Evolutionary conservation across 2,888 invertebrate genomes (phyloP), one percentile per base, ranked within the genome.

Genomic region (Nephrotoma appendiculata): DNA sequence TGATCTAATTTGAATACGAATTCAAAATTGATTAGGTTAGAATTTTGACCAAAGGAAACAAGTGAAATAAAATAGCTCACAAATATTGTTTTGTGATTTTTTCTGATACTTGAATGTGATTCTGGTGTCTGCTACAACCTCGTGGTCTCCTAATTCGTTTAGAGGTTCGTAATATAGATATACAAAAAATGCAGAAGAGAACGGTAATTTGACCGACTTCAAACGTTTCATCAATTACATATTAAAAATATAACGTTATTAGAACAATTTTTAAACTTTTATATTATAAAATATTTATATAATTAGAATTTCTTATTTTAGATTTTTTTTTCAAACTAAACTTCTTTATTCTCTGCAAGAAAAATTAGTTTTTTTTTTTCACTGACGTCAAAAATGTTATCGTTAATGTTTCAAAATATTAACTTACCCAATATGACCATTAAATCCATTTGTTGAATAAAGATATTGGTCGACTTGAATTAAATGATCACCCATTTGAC

Each of bases 401-500:
- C 42, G 12, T 12, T 86, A 86, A 31, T 6, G 2, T 71, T 83
- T 43, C 19, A 86, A 19, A 44, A 48, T 48, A 48, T 43, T 86
- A 87, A 91, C 92, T 90, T 87, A 93, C 92, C 92, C 91, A 88
- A 92, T 92, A 88, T 94, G 93, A 85, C 94, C 94, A 88, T 94
- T 94, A 87, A 93, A 93, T 0, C 94, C 94, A 88, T 94, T 94
- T 87, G 92, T 90, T 2, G 91, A 92, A 11, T 48, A 44, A n/a
- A 31, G 4, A 71, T 86, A 57, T 85, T 89, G 88, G 52, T 89
- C 88, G 85, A 52, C 87, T 71, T 88, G 88, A 87, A 87, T 89
- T 0, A 92, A 92, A 41, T 92, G 93, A 89, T 93, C 93, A 0
- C 95, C 95, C 95, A 96, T 96, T 91, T 97, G 97, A 88, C 96